These are phyloP conservation scores for Apis laboriosa DNA, from an alignment of 1,140 invertebrate species.

Conservation along the genomic window DNA sequence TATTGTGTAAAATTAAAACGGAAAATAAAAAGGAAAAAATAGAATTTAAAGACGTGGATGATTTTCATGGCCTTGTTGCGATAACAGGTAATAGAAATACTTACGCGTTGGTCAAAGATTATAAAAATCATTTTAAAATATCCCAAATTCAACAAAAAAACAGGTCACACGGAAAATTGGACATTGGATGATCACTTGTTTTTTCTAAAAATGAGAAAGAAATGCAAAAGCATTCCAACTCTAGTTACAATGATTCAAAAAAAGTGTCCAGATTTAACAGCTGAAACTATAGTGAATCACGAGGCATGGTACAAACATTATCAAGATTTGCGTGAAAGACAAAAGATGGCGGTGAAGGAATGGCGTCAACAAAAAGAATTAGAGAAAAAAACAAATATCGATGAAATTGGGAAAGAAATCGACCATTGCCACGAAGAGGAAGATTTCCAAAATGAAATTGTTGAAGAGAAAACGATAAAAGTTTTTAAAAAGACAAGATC, in stretches of 20 bases:
- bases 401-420: not conserved
- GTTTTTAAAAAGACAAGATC: not conserved
- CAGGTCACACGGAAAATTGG: conserved; percentile 76
- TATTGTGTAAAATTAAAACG: not conserved
- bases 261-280: conserved; percentile 75
- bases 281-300: conserved; percentile 75
- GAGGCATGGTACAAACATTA: conserved; percentile 79
- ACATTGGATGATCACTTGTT: conserved; percentile 74
- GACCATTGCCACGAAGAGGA: not conserved
- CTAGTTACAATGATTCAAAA: conserved; percentile 69
- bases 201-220: conserved; percentile 73
- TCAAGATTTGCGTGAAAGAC: conserved; percentile 71
- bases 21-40: conserved; percentile 18
- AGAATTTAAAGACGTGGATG: conserved; percentile 60
- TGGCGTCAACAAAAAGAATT: conserved; percentile 70
- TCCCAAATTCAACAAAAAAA: conserved; percentile 1
- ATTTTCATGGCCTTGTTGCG: conserved; percentile 71
- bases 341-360: conserved; percentile 64
- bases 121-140: not conserved
- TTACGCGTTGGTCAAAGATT: not conserved
- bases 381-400: conserved; percentile 39
- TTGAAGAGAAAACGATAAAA: not conserved
- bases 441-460: not conserved
- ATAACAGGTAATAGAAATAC: conserved; percentile 70
- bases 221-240: conserved; percentile 65